Evolutionary conservation across 2,888 invertebrate genomes (phyloP).

Genomic region (Ischnura elegans): DNA sequence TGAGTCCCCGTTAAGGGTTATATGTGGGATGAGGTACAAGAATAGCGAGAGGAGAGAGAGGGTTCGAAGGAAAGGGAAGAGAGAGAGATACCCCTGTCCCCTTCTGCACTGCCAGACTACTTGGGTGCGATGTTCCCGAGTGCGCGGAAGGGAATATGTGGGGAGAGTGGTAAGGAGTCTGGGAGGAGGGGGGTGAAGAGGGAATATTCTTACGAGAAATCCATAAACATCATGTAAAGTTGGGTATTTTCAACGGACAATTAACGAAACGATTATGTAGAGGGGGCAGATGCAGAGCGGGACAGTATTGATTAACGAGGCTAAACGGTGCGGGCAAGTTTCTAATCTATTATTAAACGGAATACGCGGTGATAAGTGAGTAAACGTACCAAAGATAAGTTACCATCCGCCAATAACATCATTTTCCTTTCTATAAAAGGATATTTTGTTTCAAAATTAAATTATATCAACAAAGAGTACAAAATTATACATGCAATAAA

Average conservation of each 20-base stretch:
- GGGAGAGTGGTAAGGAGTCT: background rate
- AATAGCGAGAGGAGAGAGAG: background rate
- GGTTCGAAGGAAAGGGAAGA: background rate
- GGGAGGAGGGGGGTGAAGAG: background rate
- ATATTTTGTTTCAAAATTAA: too few relatives aligned
- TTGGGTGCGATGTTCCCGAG: slow-evolving; percentile 17
- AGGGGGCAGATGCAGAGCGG: background rate
- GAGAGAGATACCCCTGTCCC: background rate
- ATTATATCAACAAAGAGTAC: too few relatives aligned
- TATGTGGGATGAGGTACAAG: background rate
- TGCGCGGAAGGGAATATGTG: background rate
- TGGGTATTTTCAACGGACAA: background rate
- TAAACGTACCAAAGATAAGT: too few relatives aligned
- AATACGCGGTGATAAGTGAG: too few relatives aligned
- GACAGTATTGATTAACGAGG: too few relatives aligned
- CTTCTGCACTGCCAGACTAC: too few relatives aligned
- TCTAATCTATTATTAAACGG: too few relatives aligned
- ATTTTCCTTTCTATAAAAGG: too few relatives aligned
- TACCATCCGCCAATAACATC: too few relatives aligned
- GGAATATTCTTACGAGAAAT: slow-evolving; percentile 10
- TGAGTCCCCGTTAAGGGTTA: too few relatives aligned
- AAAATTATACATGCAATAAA: too few relatives aligned
- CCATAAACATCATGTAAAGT: slow-evolving; percentile 21
- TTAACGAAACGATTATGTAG: background rate
- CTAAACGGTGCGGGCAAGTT: too few relatives aligned